These are phyloP conservation scores for Anoplius nigerrimus DNA, from an alignment of 2,888 invertebrate genomes.

Conservation along the genomic window DNA sequence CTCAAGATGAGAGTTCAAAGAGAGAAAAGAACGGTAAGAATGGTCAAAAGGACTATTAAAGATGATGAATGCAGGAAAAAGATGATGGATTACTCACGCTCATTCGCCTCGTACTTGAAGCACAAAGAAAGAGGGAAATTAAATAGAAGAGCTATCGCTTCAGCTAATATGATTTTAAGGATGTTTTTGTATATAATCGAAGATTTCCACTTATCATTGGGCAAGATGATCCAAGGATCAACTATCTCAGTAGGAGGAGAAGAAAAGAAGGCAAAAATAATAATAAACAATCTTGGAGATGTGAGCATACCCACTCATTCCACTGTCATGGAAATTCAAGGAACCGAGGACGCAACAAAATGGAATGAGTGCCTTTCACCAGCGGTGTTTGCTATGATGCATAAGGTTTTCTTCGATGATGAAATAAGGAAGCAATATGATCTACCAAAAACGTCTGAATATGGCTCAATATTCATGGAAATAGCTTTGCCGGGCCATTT, in stretches of 20 bases:
- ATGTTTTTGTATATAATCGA: constrained; percentile 52
- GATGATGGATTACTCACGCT: not conserved
- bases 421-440: not conserved
- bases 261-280: constrained; percentile 57
- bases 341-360: constrained; percentile 62
- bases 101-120: constrained; percentile 48
- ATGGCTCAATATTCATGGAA: constrained; percentile 22
- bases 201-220: constrained; percentile 44
- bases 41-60: not conserved
- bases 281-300: constrained; percentile 16
- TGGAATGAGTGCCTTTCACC: constrained; percentile 62
- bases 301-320: constrained; percentile 8
- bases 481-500: constrained; percentile 24
- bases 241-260: constrained; percentile 59
- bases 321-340: constrained; percentile 35
- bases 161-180: constrained; percentile 17
- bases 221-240: constrained; percentile 46
- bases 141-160: constrained; percentile 53
- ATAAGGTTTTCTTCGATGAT: constrained; percentile 44
- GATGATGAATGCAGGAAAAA: not conserved
- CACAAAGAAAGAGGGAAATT: constrained; percentile 49
- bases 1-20: not conserved
- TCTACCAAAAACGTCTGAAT: constrained; percentile 9
- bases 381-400: constrained; percentile 51
- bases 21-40: not conserved